Base-by-base conservation (phyloP, 2,113 vertebrate species). In the Sturnira hondurensis region DNA sequence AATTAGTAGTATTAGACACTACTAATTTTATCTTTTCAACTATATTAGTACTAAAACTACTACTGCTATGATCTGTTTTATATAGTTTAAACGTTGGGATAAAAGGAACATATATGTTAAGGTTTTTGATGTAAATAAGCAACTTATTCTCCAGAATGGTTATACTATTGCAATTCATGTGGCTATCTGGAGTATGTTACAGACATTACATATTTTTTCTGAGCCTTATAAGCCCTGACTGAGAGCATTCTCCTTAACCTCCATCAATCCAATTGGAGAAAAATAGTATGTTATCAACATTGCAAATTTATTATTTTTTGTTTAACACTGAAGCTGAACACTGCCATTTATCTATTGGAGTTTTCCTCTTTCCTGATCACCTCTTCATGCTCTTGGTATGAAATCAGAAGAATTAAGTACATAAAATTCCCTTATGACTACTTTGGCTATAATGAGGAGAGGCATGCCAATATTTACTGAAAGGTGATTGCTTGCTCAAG, bases 331-430 rank as follows among this genome's bases (percentile, higher is more conserved):
- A 82, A 68, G 24, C 22, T 67, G 28, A 91, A 52, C 20, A 74
- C 12, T 92, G 3, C 58, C 7, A 38, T 56, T 94, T 56, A 73
- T 14, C 28, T 91, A 15, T 84, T 95, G 70, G n/a, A 43, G 41
- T 56, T 92, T 83, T 81, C 24, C 16, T 81, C 28, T 67, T 54
- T 88, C 24, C 41, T 88, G 19, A 58, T 91, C 8, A 36, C 76
- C 28, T 67, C 77, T 73, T 96, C 45, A 41, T 86, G 22, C 4
- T 76, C 58, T 77, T 83, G 3, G 1, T 68, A 61, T 89, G 31
- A 91, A 94, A 86, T 86, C 87, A 28, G 20, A 74, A 84, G 84
- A 76, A 80, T 63, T 61, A 76, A 91, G 76, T 86, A 78, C 20
- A 13, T 86, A 89, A 89, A 92, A 83, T 86, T 58, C 20, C 31